Percentiles rank a stretch among this genome's conserved stretches.
Evolutionary conservation across 1,140 invertebrate genomes (phyloP).

Genomic region (Lordiphosa stackelbergi): DNA sequence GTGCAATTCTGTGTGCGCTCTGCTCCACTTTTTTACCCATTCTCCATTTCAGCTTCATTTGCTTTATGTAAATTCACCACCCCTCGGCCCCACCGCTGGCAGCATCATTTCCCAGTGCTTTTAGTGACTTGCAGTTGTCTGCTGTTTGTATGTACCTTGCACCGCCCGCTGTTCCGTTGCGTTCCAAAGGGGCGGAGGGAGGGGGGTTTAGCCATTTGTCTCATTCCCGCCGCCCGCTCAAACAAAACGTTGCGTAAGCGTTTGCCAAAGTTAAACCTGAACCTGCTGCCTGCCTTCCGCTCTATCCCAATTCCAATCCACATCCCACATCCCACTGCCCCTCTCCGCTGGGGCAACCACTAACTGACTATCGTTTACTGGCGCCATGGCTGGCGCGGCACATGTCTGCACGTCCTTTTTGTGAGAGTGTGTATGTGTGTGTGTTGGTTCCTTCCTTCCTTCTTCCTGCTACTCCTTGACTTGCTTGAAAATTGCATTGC

Average conservation of each 20-base stretch:
- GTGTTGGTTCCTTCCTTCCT: constrained; percentile 1
- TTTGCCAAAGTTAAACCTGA: constrained; percentile 59
- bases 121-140: constrained; percentile 40
- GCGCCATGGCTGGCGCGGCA: constrained; percentile 26
- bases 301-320: constrained; percentile 2
- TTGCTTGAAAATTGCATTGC: constrained; percentile 50
- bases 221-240: constrained; percentile 31
- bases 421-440: background rate
- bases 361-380: constrained; percentile 66
- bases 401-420: constrained; percentile 62
- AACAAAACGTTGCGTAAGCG: constrained; percentile 68
- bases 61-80: constrained; percentile 61
- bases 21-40: constrained; percentile 3
- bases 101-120: constrained; percentile 62
- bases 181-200: background rate
- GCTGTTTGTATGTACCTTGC: background rate
- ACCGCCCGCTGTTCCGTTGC: background rate
- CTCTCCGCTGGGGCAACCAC: constrained; percentile 14
- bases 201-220: constrained; percentile 27
- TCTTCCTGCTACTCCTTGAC: constrained; percentile 7
- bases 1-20: constrained; percentile 5
- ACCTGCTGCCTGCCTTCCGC: constrained; percentile 5
- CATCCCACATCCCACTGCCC: no score
- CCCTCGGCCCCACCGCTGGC: constrained; percentile 17
- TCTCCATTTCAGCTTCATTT: constrained; percentile 67